Conservation (phyloP, 1,140 invertebrate species). For the Drosophila ambigua region DNA sequence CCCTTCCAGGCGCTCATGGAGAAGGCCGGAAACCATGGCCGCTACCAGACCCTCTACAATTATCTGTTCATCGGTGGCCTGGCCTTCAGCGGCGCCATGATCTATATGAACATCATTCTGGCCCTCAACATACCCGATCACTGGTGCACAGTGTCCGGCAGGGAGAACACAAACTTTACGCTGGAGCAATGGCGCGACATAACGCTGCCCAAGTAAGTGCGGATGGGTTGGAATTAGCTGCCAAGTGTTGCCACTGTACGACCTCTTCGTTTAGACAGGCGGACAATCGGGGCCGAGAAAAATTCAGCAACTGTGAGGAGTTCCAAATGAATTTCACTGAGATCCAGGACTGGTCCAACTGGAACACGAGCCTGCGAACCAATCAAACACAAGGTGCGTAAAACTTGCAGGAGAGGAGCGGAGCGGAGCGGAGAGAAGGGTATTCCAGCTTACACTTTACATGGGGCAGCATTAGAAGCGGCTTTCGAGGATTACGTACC, state of each 20-base stretch:
- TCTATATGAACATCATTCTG: slow-evolving; percentile 85
- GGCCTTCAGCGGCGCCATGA: slow-evolving; percentile 80
- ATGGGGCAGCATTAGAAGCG: no score
- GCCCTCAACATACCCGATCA: slow-evolving; percentile 85
- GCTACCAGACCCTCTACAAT: slow-evolving; percentile 85
- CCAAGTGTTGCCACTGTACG: background rate
- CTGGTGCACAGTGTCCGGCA: slow-evolving; percentile 85
- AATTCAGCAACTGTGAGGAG: slow-evolving; percentile 81
- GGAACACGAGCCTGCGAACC: slow-evolving; percentile 53
- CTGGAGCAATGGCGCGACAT: slow-evolving; percentile 84
- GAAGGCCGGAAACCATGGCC: slow-evolving; percentile 85
- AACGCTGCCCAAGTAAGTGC: slow-evolving; percentile 84
- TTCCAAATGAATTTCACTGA: slow-evolving; percentile 77
- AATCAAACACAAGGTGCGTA: slow-evolving; percentile 69
- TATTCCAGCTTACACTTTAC: background rate
- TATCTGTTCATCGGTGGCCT: slow-evolving; percentile 84
- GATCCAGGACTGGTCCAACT: slow-evolving; percentile 62
- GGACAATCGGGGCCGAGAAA: slow-evolving; percentile 71
- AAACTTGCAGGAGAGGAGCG: background rate
- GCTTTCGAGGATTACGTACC: no score
- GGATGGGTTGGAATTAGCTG: fast-evolving
- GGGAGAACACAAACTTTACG: slow-evolving; percentile 84
- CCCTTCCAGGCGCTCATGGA: slow-evolving; percentile 85
- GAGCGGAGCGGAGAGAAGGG: background rate
- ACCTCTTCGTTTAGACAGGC: slow-evolving; percentile 44